Percentiles rank a stretch among this genome's conserved stretches.
These are phyloP conservation scores for Hyphantria cunea DNA, from an alignment of 1,140 invertebrate species.

Conservation along the genomic window DNA sequence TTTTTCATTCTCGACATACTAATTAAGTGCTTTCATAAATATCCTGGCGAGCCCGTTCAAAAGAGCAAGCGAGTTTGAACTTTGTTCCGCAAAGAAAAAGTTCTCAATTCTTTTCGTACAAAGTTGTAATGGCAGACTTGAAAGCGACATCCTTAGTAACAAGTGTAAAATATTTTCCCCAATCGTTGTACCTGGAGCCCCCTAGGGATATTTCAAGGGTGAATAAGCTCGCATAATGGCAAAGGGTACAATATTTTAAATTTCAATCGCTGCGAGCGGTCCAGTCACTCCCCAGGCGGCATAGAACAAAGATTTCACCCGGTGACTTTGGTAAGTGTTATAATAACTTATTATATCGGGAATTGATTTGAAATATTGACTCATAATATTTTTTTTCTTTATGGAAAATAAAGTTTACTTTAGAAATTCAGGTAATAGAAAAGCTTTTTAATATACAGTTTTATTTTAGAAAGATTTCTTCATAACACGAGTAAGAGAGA, in stretches of 20 bases:
- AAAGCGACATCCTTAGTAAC: slow-evolving; percentile 79
- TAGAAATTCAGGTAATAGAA: slow-evolving; percentile 11
- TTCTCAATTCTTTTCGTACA: slow-evolving; percentile 43
- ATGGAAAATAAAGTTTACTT: neutral
- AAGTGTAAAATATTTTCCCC: slow-evolving; percentile 82
- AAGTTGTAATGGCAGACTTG: slow-evolving; percentile 53
- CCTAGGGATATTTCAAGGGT: slow-evolving; percentile 83
- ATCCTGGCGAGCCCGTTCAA: slow-evolving; percentile 46
- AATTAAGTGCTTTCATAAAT: slow-evolving; percentile 81
- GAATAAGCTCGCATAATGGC: slow-evolving; percentile 82
- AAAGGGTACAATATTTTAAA: slow-evolving; percentile 83
- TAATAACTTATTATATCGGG: slow-evolving; percentile 61
- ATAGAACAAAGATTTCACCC: slow-evolving; percentile 73
- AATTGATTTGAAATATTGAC: slow-evolving; percentile 30
- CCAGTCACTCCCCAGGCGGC: slow-evolving; percentile 56
- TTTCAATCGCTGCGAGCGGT: slow-evolving; percentile 81
- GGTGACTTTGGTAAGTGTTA: slow-evolving; percentile 72
- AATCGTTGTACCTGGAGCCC: slow-evolving; percentile 79
- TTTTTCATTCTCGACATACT: slow-evolving; percentile 81
- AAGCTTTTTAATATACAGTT: slow-evolving; percentile 18
- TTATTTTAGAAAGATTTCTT: too few species aligned
- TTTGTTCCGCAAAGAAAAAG: slow-evolving; percentile 40
- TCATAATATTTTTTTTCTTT: slow-evolving; percentile 1
- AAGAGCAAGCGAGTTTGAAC: slow-evolving; percentile 39
- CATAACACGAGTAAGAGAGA: too few species aligned